Conservation (phyloP, 2,113 vertebrate genomes). For the Myiozetetes cayanensis region DNA sequence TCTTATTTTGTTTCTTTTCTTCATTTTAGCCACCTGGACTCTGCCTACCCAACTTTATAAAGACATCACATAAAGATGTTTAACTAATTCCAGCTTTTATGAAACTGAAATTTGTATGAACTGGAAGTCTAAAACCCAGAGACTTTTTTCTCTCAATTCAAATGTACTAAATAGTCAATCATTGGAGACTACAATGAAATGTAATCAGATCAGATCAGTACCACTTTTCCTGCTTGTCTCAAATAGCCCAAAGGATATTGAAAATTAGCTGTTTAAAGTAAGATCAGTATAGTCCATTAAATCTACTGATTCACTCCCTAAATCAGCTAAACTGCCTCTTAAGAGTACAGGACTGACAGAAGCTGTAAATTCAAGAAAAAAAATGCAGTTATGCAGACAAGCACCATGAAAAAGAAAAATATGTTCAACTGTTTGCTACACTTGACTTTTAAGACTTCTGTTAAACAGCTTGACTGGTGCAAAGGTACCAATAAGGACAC, state of each 20-base stretch:
- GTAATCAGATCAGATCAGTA: conserved; percentile 44
- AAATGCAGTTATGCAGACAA: background rate
- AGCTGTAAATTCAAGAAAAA: conserved; percentile 30
- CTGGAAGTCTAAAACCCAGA: background rate
- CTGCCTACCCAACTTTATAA: background rate
- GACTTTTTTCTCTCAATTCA: background rate
- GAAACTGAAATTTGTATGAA: background rate
- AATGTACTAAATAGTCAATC: background rate
- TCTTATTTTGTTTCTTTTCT: background rate
- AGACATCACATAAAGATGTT: background rate
- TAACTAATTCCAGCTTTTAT: background rate
- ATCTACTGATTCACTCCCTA: conserved; percentile 45
- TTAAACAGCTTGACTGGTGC: background rate
- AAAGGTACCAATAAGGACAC: background rate
- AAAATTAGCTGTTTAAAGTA: conserved; percentile 49
- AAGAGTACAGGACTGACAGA: conserved; percentile 28
- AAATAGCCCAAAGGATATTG: conserved; percentile 34
- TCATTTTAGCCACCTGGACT: background rate
- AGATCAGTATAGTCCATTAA: conserved; percentile 47
- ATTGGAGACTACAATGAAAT: background rate
- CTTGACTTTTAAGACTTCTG: background rate
- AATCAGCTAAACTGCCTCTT: conserved; percentile 56
- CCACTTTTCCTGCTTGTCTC: conserved; percentile 1
- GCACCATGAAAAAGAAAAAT: background rate
- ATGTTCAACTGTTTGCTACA: background rate